Conservation (phyloP, 2,888 invertebrate species). For the Eupsilia transversa region DNA sequence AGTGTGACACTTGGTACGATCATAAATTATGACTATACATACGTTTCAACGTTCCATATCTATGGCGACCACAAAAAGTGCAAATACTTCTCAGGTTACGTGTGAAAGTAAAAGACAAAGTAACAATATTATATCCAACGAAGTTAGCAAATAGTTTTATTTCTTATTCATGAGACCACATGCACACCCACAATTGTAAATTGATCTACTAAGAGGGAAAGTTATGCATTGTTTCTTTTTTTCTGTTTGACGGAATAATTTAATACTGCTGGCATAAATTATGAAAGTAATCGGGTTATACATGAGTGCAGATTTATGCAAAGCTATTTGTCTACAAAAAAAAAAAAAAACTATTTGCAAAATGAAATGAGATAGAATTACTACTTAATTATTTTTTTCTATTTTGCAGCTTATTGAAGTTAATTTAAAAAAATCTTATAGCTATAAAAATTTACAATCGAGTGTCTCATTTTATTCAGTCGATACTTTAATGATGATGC, state of each 20-base stretch:
- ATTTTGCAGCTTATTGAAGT: not conserved
- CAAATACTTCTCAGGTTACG: constrained; percentile 70
- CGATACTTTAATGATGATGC: not conserved
- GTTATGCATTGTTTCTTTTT: constrained; percentile 59
- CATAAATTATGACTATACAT: not conserved
- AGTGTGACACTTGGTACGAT: not conserved
- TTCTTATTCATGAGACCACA: constrained; percentile 67
- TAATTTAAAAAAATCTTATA: not conserved
- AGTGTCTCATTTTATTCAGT: not conserved
- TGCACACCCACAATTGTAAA: constrained; percentile 66
- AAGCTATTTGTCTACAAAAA: not conserved
- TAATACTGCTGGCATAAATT: constrained; percentile 10
- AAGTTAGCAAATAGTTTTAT: constrained; percentile 67
- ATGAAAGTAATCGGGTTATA: constrained; percentile 8
- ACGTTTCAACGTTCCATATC: constrained; percentile 32
- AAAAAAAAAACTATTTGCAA: not conserved
- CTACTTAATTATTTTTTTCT: not conserved
- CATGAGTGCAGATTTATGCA: not conserved
- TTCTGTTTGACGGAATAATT: constrained; percentile 19
- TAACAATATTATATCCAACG: constrained; percentile 62
- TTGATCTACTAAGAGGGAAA: constrained; percentile 69
- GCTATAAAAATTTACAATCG: not conserved
- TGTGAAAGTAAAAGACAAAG: constrained; percentile 67
- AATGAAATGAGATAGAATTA: not conserved
- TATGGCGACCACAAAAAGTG: constrained; percentile 67